Conservation (phyloP, 2,113 vertebrate species). For the Eurypyga helias region DNA sequence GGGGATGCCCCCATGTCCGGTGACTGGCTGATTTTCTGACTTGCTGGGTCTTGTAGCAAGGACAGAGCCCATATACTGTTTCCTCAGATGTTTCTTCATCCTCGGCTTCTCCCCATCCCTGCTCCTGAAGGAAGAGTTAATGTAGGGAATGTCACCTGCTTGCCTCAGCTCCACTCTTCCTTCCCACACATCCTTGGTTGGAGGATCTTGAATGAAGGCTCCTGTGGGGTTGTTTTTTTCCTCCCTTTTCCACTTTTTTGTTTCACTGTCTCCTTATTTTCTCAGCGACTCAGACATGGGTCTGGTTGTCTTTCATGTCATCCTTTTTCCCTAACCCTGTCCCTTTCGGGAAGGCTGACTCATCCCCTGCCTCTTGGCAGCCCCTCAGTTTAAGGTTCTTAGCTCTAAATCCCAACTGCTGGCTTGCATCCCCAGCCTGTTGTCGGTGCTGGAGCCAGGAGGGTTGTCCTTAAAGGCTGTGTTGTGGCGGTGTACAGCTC, state of each 20-base stretch:
- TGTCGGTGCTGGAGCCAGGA: not conserved
- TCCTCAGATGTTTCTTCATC: not conserved
- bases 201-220: not conserved
- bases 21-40: not conserved
- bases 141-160: not conserved
- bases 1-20: rapidly evolving
- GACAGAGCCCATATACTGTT: not conserved
- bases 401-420: not conserved
- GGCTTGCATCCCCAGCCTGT: not conserved
- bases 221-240: too few relatives aligned
- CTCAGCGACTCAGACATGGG: not conserved
- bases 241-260: rapidly evolving
- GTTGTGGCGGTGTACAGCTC: rapidly evolving
- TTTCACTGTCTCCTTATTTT: not conserved
- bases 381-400: not conserved
- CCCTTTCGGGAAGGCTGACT: constrained; percentile 21
- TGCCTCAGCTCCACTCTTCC: not conserved
- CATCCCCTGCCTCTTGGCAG: not conserved
- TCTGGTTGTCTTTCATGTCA: not conserved
- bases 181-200: not conserved
- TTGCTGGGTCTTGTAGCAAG: not conserved
- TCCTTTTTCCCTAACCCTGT: not conserved
- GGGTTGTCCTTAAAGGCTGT: not conserved
- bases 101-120: not conserved
- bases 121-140: not conserved